These are phyloP conservation scores for Aleadryas rufinucha DNA, from an alignment of 2,113 vertebrate genomes.

Conservation along the genomic window DNA sequence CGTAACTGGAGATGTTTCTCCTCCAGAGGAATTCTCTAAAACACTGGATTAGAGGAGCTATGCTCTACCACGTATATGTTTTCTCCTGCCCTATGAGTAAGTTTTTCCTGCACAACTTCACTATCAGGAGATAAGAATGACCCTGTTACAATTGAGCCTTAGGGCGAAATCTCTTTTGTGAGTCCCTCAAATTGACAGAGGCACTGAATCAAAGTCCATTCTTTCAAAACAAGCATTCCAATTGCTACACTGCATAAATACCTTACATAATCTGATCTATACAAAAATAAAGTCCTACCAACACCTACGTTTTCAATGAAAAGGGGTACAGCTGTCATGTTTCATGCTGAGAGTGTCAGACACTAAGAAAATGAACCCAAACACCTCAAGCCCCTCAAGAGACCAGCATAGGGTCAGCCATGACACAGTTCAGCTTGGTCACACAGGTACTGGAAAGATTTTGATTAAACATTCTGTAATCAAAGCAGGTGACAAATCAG, in stretches of 20 bases:
- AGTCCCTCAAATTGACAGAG: background rate
- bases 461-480: background rate
- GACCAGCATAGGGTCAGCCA: background rate
- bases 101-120: background rate
- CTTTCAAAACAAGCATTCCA: background rate
- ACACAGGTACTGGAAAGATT: background rate
- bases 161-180: background rate
- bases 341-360: background rate
- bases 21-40: background rate
- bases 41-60: background rate
- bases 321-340: background rate
- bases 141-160: background rate
- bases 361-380: rapidly evolving
- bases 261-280: background rate
- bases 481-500: background rate
- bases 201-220: background rate
- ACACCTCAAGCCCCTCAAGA: background rate
- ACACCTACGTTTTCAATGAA: background rate
- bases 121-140: background rate
- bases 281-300: background rate
- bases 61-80: background rate
- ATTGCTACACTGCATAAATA: background rate
- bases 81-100: background rate
- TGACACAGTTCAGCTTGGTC: background rate
- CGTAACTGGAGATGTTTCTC: background rate